Evolutionary conservation across 23 tunicate genomes (phyloP).

Genomic region (Trididemnum clinides): DNA sequence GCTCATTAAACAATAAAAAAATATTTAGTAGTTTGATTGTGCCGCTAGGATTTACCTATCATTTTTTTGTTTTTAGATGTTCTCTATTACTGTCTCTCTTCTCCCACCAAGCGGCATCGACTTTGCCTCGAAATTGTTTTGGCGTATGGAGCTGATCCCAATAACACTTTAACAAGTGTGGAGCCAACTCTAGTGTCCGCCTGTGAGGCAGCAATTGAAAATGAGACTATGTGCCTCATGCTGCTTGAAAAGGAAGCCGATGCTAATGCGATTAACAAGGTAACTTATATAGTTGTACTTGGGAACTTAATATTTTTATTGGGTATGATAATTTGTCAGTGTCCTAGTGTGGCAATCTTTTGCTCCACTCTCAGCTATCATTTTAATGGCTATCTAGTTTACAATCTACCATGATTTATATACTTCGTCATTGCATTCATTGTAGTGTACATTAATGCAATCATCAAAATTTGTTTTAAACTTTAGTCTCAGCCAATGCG

Average conservation of each 20-base stretch:
- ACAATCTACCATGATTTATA: too few species aligned
- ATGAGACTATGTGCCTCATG: constrained; percentile 81
- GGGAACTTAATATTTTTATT: not conserved
- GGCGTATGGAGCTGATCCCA: constrained; percentile 62
- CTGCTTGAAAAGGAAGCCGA: constrained; percentile 84
- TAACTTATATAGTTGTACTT: too few species aligned
- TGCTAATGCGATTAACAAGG: constrained; percentile 79
- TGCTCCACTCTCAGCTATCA: too few species aligned
- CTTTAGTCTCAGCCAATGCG: too few species aligned
- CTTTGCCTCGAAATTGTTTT: constrained; percentile 81
- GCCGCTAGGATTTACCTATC: not conserved
- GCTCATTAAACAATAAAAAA: too few species aligned
- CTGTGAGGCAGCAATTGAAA: constrained; percentile 60
- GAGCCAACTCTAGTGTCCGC: constrained; percentile 75
- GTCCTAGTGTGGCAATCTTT: not conserved
- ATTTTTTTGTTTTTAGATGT: constrained; percentile 69
- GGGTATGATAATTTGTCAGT: not conserved
- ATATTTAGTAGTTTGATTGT: too few species aligned
- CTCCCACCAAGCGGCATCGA: constrained; percentile 79
- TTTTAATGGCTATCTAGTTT: too few species aligned
- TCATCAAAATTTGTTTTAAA: too few species aligned
- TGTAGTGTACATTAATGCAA: too few species aligned
- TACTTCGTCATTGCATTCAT: too few species aligned
- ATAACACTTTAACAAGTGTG: constrained; percentile 49
- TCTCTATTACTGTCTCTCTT: constrained; percentile 71